Evolutionary conservation across 2,113 vertebrate species (phyloP), one percentile per base, ranked within the genome.

Genomic region (Manacus vitellinus): DNA sequence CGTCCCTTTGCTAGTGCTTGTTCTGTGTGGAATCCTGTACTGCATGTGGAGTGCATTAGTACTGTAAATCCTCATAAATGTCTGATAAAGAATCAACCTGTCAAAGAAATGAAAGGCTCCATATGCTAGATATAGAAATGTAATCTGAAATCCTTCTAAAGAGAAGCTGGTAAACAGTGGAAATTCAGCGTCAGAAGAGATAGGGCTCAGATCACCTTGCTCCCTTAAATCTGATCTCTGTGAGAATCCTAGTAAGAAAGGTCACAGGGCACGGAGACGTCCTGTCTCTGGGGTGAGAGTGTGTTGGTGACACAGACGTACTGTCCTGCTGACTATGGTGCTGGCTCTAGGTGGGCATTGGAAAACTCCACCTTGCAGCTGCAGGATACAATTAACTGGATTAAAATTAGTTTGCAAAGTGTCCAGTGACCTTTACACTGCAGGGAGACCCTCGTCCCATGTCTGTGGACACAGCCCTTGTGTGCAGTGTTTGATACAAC

Each of bases 11-110:
- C 59, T 58, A 51, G 31, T 4, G 24, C 59, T 81, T 78, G 59
- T 87, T 59, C 47, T 82, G 49, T 39, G 37, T 85, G 75, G 51
- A 93, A 93, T 55, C 51, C 59, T 89, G 85, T 43, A 46, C 81
- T 77, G 78, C 51, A 59, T 18, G 59, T 12, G 1, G n/a, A 93
- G 54, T 58, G 88, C 75, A 27, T 86, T 55, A 84, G n/a, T 92
- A 70, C 8, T 79, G 74, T 88, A 96, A 96, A 96, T 76, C 85
- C 89, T 93, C 76, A 94, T 79, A 93, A 90, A 83, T 0, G 3
- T 86, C 89, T 85, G 94, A 96, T 95, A 94, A 96, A 95, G 88
- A 95, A 92, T 88, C 95, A 88, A 54, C 89, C 54, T 94, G 92
- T 94, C 94, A 92, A 81, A 85, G 35, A 77, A 93, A 90, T 66